Evolutionary conservation across 2,888 invertebrate species (phyloP).

Genomic region (Rhyacophila evoluta): DNA sequence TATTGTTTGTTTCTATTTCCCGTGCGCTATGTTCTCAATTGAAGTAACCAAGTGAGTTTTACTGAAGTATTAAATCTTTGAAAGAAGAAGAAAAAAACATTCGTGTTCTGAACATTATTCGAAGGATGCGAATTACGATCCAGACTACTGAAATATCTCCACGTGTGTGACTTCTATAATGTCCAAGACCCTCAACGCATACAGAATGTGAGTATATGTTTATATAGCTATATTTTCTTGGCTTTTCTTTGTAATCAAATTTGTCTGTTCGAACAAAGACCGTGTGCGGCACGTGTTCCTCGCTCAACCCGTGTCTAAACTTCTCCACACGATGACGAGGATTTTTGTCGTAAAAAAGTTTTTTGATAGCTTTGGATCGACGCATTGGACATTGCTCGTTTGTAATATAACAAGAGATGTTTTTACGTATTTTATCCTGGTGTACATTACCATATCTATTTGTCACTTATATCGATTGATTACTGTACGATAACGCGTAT

Average conservation of each 20-base stretch:
- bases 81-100: neutral
- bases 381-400: neutral
- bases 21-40: too few relatives aligned
- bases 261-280: neutral
- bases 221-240: neutral
- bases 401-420: neutral
- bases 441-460: too few relatives aligned
- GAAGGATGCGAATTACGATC: neutral
- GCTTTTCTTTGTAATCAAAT: neutral
- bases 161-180: conserved; percentile 65
- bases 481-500: too few relatives aligned
- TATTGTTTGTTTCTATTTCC: too few relatives aligned
- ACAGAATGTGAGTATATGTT: conserved; percentile 83
- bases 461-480: too few relatives aligned
- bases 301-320: neutral
- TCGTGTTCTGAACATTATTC: neutral
- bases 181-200: conserved; percentile 91
- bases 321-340: neutral
- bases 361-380: neutral
- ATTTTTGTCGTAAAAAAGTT: neutral
- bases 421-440: too few relatives aligned
- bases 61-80: too few relatives aligned
- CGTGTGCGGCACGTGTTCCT: conserved; percentile 20
- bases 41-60: too few relatives aligned
- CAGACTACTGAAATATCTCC: neutral